These are phyloP conservation scores for Linhomoeus sp. DNA, from an alignment of 2,888 invertebrate genomes.

Conservation along the genomic window DNA sequence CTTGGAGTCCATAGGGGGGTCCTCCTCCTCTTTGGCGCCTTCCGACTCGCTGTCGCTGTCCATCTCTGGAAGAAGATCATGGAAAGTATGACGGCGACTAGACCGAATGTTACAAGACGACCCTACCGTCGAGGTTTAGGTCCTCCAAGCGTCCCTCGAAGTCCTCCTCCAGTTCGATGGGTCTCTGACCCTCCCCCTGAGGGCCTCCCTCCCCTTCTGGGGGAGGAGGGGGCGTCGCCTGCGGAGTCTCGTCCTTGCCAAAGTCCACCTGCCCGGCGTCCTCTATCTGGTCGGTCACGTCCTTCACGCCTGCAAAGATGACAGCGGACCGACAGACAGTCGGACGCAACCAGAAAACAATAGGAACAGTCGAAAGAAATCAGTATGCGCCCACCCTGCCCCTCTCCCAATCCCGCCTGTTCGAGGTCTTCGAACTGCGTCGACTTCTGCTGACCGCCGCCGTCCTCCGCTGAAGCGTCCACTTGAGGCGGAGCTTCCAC, in stretches of 20 bases:
- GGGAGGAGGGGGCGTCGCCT: not conserved
- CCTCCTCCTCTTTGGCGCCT: conserved; percentile 41
- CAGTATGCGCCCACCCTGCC: conserved; percentile 34
- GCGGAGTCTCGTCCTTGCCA: not conserved
- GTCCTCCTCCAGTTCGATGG: conserved; percentile 27
- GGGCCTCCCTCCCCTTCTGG: not conserved
- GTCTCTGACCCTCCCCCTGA: conserved; percentile 16
- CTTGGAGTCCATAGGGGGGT: conserved; percentile 71
- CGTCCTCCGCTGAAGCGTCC: conserved; percentile 35
- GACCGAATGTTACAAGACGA: not conserved
- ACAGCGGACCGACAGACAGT: not conserved
- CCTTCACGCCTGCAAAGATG: conserved; percentile 49
- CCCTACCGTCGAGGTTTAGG: conserved; percentile 2
- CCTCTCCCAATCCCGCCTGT: conserved; percentile 60
- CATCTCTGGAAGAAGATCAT: not conserved
- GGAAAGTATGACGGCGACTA: not conserved
- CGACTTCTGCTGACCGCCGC: conserved; percentile 40
- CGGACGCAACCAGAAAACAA: not conserved
- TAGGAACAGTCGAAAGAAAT: not conserved
- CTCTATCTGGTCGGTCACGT: conserved; percentile 80
- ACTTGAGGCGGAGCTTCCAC: conserved; percentile 47
- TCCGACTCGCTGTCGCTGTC: conserved; percentile 42
- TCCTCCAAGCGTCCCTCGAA: conserved; percentile 7
- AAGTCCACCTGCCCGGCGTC: conserved; percentile 48
- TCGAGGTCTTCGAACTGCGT: conserved; percentile 3